Conservation (phyloP, 1,140 invertebrate species). For the Phenacoccus solenopsis region DNA sequence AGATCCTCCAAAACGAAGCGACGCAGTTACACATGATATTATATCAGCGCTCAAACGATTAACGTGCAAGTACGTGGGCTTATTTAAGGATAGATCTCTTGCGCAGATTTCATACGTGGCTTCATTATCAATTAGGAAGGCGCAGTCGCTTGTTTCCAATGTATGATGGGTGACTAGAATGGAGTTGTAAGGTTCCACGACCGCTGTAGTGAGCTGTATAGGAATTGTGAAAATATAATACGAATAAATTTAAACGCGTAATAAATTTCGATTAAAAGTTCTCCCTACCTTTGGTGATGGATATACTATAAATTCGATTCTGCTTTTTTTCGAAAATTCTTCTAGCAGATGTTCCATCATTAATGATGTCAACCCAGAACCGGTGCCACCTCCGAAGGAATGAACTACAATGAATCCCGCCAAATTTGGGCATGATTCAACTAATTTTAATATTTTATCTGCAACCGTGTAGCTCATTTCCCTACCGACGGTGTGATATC, state of each 20-base stretch:
- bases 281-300: constrained; percentile 7
- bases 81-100: constrained; percentile 42
- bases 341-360: constrained; percentile 62
- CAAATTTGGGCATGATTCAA: constrained; percentile 40
- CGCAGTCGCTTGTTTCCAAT: constrained; percentile 47
- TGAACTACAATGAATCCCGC: constrained; percentile 58
- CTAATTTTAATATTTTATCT: constrained; percentile 32
- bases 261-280: background rate
- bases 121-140: constrained; percentile 47
- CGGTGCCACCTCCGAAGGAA: constrained; percentile 68
- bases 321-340: constrained; percentile 58
- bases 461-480: constrained; percentile 35
- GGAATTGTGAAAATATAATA: background rate
- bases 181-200: constrained; percentile 52
- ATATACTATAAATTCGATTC: constrained; percentile 22
- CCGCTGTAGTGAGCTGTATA: constrained; percentile 38
- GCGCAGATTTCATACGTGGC: constrained; percentile 50
- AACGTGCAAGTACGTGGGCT: constrained; percentile 48
- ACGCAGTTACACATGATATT: constrained; percentile 45
- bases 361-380: constrained; percentile 65
- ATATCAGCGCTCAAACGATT: constrained; percentile 57
- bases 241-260: background rate
- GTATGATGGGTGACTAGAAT: constrained; percentile 51
- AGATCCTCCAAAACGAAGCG: constrained; percentile 53
- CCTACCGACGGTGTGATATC: constrained; percentile 46